Percentiles rank a stretch among this genome's conserved stretches.
Evolutionary conservation across 2,888 invertebrate species (phyloP).

Genomic region (Ophion costatus): DNA sequence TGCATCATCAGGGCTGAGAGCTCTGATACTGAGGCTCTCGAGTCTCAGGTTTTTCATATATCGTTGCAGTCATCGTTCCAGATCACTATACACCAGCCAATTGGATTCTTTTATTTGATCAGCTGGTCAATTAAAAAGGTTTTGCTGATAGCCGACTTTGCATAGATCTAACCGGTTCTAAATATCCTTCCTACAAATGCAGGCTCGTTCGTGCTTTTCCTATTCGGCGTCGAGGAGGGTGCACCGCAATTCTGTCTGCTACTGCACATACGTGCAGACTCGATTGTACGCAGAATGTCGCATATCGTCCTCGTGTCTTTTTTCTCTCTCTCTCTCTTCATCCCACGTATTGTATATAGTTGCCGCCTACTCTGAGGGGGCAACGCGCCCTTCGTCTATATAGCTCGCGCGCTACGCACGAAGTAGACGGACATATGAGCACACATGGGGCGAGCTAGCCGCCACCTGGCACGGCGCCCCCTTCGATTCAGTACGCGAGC

Average conservation of each 20-base stretch:
- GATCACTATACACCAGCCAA: too few species aligned
- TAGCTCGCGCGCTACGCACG: slow-evolving; percentile 30
- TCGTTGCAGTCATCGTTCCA: too few species aligned
- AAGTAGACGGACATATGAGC: slow-evolving; percentile 69
- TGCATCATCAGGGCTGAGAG: too few species aligned
- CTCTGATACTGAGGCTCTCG: too few species aligned
- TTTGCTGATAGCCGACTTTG: too few species aligned
- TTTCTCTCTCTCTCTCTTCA: slow-evolving; percentile 7
- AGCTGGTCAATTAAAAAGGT: too few species aligned
- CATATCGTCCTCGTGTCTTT: slow-evolving; percentile 20
- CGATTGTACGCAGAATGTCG: slow-evolving; percentile 13
- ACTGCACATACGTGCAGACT: slow-evolving; percentile 28
- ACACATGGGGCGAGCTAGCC: slow-evolving; percentile 78
- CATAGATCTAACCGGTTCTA: not conserved
- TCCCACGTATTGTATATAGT: slow-evolving; percentile 25
- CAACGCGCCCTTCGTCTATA: slow-evolving; percentile 51
- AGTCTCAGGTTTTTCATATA: too few species aligned
- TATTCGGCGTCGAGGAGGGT: slow-evolving; percentile 52
- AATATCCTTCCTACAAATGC: not conserved
- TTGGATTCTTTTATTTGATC: too few species aligned
- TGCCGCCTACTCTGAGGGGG: slow-evolving; percentile 34
- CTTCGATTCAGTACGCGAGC: slow-evolving; percentile 50
- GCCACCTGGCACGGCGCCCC: slow-evolving; percentile 80
- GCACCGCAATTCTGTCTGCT: slow-evolving; percentile 57
- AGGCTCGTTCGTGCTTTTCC: not conserved